phyloP scores from a whole-genome alignment of 2,888 invertebrate species.

The Papilio demoleus region DNA sequence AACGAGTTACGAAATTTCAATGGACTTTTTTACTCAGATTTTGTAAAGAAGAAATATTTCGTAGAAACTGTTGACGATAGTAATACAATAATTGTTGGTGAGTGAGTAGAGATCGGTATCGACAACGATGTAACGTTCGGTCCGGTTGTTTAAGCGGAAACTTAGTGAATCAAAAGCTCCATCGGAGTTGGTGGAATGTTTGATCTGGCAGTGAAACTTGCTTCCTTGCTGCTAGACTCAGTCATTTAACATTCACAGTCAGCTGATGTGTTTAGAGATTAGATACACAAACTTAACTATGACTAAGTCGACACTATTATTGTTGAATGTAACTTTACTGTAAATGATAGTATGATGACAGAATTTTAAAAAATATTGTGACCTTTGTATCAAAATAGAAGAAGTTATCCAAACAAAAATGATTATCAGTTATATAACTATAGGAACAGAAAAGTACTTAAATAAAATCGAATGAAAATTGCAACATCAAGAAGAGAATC shows the following conservation, averaged over 20 bases:
- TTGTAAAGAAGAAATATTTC: no score
- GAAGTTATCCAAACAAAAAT: no score
- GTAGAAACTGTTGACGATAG: no score
- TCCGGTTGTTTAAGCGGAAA: slow-evolving; percentile 61
- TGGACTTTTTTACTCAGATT: no score
- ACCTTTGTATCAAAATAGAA: no score
- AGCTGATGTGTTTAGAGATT: slow-evolving; percentile 45
- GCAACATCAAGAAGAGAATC: slow-evolving; percentile 4
- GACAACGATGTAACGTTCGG: slow-evolving; percentile 50
- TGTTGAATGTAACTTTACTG: not conserved
- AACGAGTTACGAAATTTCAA: no score
- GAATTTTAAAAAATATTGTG: no score
- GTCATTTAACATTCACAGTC: slow-evolving; percentile 55
- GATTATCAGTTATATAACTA: no score
- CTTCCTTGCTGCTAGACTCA: slow-evolving; percentile 52
- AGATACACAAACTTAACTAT: slow-evolving; percentile 39
- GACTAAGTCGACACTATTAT: slow-evolving; percentile 19
- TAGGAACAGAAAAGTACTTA: not conserved
- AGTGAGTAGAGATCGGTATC: slow-evolving; percentile 49
- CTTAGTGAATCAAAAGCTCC: slow-evolving; percentile 67
- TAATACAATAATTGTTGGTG: slow-evolving; percentile 30
- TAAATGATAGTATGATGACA: no score
- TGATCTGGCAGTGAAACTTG: slow-evolving; percentile 59
- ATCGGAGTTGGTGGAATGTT: slow-evolving; percentile 63
- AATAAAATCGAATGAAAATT: slow-evolving; percentile 12